A percentile compares a stretch with the other conserved stretches of the same genome.
These are phyloP conservation scores for Mungos mungo DNA, from an alignment of 2,113 vertebrate species.

Conservation along the genomic window DNA sequence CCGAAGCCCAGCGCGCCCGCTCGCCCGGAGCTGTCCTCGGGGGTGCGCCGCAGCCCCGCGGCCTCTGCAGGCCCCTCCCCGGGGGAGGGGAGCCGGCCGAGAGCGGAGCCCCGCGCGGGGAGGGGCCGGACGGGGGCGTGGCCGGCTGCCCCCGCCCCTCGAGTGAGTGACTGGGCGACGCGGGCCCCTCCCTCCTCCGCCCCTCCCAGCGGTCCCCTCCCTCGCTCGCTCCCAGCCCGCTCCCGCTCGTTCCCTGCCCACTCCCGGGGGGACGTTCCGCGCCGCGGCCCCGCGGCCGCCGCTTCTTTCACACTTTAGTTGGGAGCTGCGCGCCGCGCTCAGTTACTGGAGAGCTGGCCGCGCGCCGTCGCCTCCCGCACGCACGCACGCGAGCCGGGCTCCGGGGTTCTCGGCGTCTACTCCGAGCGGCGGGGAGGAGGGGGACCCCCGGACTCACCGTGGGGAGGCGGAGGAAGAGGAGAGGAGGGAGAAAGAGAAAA, in stretches of 20 bases:
- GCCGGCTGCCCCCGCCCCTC: slow-evolving; percentile 69
- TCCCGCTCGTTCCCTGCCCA: slow-evolving; percentile 72
- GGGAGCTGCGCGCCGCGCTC: slow-evolving; percentile 70
- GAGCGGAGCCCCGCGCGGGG: slow-evolving; percentile 63
- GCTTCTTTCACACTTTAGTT: slow-evolving; percentile 68
- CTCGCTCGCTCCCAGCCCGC: slow-evolving; percentile 36
- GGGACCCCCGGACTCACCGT: slow-evolving; percentile 55
- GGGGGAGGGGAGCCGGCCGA: neutral
- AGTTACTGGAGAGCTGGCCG: slow-evolving; percentile 70
- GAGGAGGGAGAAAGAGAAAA: slow-evolving; percentile 51
- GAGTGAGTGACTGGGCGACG: slow-evolving; percentile 67
- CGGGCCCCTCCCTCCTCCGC: slow-evolving; percentile 52
- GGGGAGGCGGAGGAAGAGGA: slow-evolving; percentile 56
- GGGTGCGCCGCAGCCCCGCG: neutral
- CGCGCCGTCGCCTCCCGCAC: slow-evolving; percentile 62
- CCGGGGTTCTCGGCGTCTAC: slow-evolving; percentile 39
- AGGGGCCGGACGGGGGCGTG: slow-evolving; percentile 66
- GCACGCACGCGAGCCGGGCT: slow-evolving; percentile 57
- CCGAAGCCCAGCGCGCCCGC: neutral
- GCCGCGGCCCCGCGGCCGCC: slow-evolving; percentile 51
- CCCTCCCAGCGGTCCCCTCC: neutral
- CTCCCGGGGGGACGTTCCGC: slow-evolving; percentile 73
- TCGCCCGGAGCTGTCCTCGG: neutral
- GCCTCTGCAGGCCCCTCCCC: slow-evolving; percentile 57
- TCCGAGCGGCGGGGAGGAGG: slow-evolving; percentile 38